These are phyloP conservation scores for Encarsia formosa DNA, from an alignment of 2,888 invertebrate genomes.

Conservation along the genomic window DNA sequence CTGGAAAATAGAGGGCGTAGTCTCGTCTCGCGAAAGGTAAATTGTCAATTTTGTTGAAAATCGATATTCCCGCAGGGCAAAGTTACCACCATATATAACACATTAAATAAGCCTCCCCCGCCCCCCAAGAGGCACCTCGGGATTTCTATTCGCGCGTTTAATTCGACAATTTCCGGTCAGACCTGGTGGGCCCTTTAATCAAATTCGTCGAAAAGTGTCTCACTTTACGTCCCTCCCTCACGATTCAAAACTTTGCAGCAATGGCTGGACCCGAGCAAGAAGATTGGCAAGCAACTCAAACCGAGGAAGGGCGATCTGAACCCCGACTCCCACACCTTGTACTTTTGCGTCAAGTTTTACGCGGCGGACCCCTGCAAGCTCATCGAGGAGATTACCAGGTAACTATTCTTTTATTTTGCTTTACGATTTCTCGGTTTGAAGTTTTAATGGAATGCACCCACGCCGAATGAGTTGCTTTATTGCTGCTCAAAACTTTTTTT, in stretches of 20 bases:
- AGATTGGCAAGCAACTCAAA: conserved; percentile 83
- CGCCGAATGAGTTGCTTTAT: no score
- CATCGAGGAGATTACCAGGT: conserved; percentile 94
- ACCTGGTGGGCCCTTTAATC: background rate
- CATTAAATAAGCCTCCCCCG: no score
- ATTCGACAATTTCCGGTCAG: conserved; percentile 25
- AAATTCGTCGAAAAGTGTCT: conserved; percentile 7
- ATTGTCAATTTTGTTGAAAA: conserved; percentile 25
- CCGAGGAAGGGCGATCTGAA: conserved; percentile 53
- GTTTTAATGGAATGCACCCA: no score
- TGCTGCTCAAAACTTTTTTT: no score
- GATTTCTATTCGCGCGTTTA: conserved; percentile 25
- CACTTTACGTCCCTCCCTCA: conserved; percentile 3
- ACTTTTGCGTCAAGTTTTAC: conserved; percentile 96
- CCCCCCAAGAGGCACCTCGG: no score
- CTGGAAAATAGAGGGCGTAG: no score
- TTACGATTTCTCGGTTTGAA: no score
- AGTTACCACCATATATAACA: background rate
- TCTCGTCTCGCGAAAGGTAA: conserved; percentile 6
- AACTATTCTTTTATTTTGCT: conserved; percentile 34
- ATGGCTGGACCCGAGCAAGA: conserved; percentile 90
- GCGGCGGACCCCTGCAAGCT: conserved; percentile 95
- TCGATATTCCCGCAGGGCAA: conserved; percentile 7
- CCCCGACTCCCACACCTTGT: conserved; percentile 74
- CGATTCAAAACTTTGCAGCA: conserved; percentile 59